Conservation (phyloP, 2,888 invertebrate species). For the Rutpela maculata region DNA sequence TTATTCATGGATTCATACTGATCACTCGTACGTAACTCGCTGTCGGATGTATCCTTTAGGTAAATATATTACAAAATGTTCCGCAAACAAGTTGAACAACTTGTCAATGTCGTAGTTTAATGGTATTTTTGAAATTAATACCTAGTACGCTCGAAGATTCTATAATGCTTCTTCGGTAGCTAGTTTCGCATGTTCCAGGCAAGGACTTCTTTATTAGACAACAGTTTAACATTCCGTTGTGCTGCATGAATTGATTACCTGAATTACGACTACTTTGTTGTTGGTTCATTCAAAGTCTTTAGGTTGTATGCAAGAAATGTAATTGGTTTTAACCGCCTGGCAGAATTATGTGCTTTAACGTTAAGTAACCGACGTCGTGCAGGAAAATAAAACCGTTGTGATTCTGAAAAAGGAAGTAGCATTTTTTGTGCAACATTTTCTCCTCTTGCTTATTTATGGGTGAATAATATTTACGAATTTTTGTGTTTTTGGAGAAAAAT, state of each 20-base stretch:
- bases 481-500: too few species aligned
- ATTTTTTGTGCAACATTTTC: too few species aligned
- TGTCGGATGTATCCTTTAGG: neutral
- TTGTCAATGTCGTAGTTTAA: neutral
- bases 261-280: neutral
- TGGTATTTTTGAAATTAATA: conserved; percentile 7
- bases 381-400: neutral
- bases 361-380: neutral
- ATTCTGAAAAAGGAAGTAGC: too few species aligned
- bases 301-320: neutral
- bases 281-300: neutral
- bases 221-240: conserved; percentile 2
- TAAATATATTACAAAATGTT: conserved; percentile 4
- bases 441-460: too few species aligned
- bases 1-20: conserved; percentile 7
- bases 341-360: neutral
- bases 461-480: too few species aligned
- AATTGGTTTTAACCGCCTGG: neutral
- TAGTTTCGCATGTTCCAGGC: neutral
- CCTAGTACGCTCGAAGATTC: neutral
- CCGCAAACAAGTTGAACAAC: neutral
- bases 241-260: neutral
- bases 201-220: neutral
- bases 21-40: neutral
- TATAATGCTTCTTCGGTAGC: conserved; percentile 3